phyloP scores from a whole-genome alignment of 2,113 vertebrate species.

The Asarcornis scutulata region DNA sequence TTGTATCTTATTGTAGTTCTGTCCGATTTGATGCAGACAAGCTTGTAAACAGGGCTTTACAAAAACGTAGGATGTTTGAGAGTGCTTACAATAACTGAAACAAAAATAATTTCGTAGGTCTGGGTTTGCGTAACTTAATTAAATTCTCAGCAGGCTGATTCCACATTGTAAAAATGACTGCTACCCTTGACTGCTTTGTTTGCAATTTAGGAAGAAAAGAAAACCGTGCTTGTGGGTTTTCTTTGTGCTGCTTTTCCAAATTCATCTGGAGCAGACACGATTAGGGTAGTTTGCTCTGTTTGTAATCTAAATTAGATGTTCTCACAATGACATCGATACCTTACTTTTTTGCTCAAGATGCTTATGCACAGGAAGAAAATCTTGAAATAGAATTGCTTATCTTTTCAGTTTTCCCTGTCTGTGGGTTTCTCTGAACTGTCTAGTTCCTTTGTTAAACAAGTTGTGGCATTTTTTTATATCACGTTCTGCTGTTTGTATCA shows the following conservation, averaged over 20 bases:
- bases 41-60: neutral
- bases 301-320: slow-evolving; percentile 20
- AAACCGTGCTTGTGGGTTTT: neutral
- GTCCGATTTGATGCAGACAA: neutral
- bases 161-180: slow-evolving; percentile 13
- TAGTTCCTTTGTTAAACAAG: neutral
- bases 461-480: neutral
- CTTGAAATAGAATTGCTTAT: neutral
- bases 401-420: neutral
- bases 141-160: slow-evolving; percentile 42
- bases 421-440: neutral
- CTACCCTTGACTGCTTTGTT: slow-evolving; percentile 19
- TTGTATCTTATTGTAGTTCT: neutral
- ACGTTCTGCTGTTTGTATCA: neutral
- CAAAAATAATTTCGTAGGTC: slow-evolving; percentile 2
- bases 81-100: slow-evolving; percentile 1
- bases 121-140: slow-evolving; percentile 39
- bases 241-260: slow-evolving; percentile 13
- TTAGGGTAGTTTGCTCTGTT: slow-evolving; percentile 20
- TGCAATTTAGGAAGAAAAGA: slow-evolving; percentile 31
- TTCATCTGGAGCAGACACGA: slow-evolving; percentile 15
- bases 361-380: neutral
- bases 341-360: neutral
- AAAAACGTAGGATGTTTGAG: neutral
- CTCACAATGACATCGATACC: neutral